Evolutionary conservation across 2,888 invertebrate genomes (phyloP).

Genomic region (Blomia tropicalis): DNA sequence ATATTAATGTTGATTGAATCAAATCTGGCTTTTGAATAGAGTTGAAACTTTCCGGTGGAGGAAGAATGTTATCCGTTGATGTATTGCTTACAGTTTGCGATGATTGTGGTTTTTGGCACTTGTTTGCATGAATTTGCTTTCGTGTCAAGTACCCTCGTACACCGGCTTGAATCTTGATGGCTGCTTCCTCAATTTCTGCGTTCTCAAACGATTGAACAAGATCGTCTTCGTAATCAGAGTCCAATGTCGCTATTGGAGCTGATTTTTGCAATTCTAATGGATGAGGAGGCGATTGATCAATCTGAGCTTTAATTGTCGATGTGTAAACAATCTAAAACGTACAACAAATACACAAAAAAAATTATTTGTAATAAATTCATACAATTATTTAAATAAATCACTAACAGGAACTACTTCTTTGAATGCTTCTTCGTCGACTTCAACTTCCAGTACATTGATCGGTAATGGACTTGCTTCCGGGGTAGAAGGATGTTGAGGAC

Average conservation of each 20-base stretch:
- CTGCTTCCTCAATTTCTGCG: slow-evolving; percentile 28
- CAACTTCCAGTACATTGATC: slow-evolving; percentile 3
- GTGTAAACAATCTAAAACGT: slow-evolving; percentile 10
- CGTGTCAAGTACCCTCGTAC: slow-evolving; percentile 29
- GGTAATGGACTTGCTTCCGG: background rate
- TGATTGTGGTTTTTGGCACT: background rate
- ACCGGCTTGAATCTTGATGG: slow-evolving; percentile 30
- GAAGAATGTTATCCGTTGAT: background rate
- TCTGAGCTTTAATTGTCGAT: slow-evolving; percentile 16
- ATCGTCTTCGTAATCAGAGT: slow-evolving; percentile 10
- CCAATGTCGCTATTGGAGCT: background rate
- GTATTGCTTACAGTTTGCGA: background rate
- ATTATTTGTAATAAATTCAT: too few relatives aligned
- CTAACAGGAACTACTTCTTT: background rate
- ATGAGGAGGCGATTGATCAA: slow-evolving; percentile 16
- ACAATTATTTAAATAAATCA: too few relatives aligned
- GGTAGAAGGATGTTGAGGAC: background rate
- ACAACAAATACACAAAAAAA: too few relatives aligned
- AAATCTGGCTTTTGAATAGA: background rate
- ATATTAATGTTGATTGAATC: background rate
- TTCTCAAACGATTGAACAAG: background rate
- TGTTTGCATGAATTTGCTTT: slow-evolving; percentile 18
- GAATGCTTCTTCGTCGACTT: slow-evolving; percentile 1
- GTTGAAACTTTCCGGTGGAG: slow-evolving; percentile 16
- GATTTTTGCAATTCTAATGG: background rate